A percentile compares a stretch with the other conserved stretches of the same genome.
Evolutionary conservation across 2,113 vertebrate species (phyloP).

Genomic region (Ailuropoda melanoleuca): DNA sequence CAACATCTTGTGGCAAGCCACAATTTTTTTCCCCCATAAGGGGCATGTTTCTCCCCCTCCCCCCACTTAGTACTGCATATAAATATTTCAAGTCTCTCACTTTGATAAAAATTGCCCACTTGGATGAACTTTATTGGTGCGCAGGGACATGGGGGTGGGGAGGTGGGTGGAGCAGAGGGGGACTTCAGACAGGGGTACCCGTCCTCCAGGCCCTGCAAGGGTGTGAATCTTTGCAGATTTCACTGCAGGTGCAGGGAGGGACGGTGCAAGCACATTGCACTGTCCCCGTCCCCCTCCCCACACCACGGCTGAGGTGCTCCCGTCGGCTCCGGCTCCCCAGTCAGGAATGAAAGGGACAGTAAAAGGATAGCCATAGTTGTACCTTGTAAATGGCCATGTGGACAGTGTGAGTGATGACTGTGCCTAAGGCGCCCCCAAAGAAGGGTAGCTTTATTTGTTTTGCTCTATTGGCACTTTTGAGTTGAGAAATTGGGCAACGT

Average conservation of each 20-base stretch:
- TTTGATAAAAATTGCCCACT: background rate
- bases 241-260: background rate
- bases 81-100: background rate
- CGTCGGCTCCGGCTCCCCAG: rapidly evolving
- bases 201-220: background rate
- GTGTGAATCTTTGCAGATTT: background rate
- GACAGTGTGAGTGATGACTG: background rate
- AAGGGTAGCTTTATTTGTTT: background rate
- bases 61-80: background rate
- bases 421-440: background rate
- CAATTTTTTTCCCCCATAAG: background rate
- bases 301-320: background rate
- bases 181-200: background rate
- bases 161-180: background rate
- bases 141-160: background rate
- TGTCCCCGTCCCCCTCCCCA: background rate
- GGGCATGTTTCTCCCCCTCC: rapidly evolving
- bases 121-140: background rate
- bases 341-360: background rate
- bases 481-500: background rate
- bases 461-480: background rate
- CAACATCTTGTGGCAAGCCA: conserved; percentile 61
- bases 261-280: rapidly evolving
- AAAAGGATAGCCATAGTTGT: background rate
- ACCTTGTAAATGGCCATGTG: background rate